Percentiles rank a stretch among this genome's conserved stretches.
phyloP scores from a whole-genome alignment of 2,113 vertebrate species.

The Neofelis nebulosa region DNA sequence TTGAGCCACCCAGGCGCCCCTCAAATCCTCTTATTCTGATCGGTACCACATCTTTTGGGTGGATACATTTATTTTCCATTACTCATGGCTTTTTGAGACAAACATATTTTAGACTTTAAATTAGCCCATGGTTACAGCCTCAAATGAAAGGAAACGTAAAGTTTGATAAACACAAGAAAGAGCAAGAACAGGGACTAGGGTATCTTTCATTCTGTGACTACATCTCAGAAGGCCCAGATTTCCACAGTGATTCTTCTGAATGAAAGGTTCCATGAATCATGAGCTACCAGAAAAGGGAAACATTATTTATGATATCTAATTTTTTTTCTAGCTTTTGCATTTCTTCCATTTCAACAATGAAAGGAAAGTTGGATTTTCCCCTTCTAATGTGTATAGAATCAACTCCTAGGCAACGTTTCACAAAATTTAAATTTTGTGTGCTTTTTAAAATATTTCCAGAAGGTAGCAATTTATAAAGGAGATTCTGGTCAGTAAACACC shows the following conservation, averaged over 20 bases:
- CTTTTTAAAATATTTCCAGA: conserved; percentile 22
- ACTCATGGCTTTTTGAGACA: background rate
- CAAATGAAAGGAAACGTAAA: background rate
- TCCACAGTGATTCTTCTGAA: background rate
- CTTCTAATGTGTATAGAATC: background rate
- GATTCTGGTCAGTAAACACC: background rate
- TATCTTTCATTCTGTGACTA: background rate
- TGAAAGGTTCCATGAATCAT: background rate
- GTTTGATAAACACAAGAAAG: background rate
- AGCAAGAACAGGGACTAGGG: background rate
- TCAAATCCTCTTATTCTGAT: background rate
- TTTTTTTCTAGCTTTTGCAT: conserved; percentile 29
- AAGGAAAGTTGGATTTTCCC: background rate
- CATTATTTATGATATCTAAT: background rate
- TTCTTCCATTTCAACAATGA: background rate
- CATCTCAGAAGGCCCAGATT: background rate
- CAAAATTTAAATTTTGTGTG: background rate
- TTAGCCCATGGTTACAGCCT: background rate
- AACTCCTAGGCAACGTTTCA: background rate
- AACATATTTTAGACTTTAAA: background rate
- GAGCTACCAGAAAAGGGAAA: background rate
- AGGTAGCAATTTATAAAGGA: background rate
- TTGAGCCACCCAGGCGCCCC: too few species aligned
- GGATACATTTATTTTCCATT: background rate
- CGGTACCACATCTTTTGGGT: background rate